Conservation (phyloP, 1,140 invertebrate species). For the Diorhabda elongata region DNA sequence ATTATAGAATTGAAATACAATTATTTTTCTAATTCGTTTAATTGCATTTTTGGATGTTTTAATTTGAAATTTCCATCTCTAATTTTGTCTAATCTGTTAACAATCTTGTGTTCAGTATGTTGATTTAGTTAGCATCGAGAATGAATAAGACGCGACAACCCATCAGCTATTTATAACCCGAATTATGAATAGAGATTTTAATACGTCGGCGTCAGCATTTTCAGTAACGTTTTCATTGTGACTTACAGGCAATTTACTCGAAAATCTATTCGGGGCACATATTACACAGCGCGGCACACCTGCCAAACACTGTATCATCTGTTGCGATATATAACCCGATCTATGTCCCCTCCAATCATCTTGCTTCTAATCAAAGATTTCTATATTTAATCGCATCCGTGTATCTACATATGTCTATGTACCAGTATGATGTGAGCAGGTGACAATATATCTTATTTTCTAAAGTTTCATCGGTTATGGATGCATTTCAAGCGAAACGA, state of each 20-base stretch:
- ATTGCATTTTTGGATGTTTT: too few species aligned
- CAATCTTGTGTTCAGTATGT: too few species aligned
- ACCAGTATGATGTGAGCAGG: conserved; percentile 12
- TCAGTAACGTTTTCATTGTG: conserved; percentile 21
- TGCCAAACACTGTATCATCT: conserved; percentile 22
- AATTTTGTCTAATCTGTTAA: too few species aligned
- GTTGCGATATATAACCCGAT: conserved; percentile 17
- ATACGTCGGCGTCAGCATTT: conserved; percentile 6
- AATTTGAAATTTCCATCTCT: too few species aligned
- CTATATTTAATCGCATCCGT: conserved; percentile 21
- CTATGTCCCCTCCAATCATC: conserved; percentile 18
- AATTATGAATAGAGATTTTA: conserved; percentile 21
- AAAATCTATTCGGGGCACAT: conserved; percentile 20
- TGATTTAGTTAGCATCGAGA: not conserved
- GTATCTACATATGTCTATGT: not conserved
- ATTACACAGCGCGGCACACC: conserved; percentile 12
- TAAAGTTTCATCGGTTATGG: conserved; percentile 11
- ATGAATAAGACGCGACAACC: conserved; percentile 4
- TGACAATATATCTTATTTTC: conserved; percentile 19
- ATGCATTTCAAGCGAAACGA: conserved; percentile 4
- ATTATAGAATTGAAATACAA: too few species aligned
- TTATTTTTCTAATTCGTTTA: too few species aligned
- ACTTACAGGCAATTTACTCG: conserved; percentile 20
- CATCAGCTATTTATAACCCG: conserved; percentile 17
- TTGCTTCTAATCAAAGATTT: conserved; percentile 25